phyloP scores from a whole-genome alignment of 2,888 invertebrate species.

The Labia minor region DNA sequence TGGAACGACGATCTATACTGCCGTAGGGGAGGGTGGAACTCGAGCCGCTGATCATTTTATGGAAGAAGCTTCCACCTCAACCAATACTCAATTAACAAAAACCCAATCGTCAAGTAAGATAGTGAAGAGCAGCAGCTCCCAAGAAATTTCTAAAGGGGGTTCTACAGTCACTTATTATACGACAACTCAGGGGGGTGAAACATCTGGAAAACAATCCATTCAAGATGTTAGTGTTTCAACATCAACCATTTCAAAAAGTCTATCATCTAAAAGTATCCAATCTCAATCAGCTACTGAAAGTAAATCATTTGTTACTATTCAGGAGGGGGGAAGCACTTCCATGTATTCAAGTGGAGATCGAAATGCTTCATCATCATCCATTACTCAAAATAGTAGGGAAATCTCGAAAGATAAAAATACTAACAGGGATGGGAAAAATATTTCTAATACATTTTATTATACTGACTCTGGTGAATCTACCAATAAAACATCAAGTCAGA shows the following conservation, averaged over 20 bases:
- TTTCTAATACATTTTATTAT: no score
- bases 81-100: neutral
- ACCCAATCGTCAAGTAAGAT: neutral
- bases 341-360: neutral
- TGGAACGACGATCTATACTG: neutral
- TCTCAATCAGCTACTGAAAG: no score
- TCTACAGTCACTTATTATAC: neutral
- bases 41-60: neutral
- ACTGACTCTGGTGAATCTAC: no score
- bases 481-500: no score
- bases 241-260: no score
- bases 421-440: no score
- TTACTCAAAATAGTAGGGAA: no score
- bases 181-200: neutral
- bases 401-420: no score
- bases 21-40: neutral
- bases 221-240: no score
- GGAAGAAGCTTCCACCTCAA: neutral
- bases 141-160: neutral
- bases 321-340: neutral
- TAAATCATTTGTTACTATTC: neutral
- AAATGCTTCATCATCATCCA: no score
- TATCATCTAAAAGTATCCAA: no score
- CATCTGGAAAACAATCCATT: no score
- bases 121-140: neutral